These are phyloP conservation scores for Poecilia wingei DNA, from an alignment of 2,797 vertebrate genomes.

Conservation along the genomic window DNA sequence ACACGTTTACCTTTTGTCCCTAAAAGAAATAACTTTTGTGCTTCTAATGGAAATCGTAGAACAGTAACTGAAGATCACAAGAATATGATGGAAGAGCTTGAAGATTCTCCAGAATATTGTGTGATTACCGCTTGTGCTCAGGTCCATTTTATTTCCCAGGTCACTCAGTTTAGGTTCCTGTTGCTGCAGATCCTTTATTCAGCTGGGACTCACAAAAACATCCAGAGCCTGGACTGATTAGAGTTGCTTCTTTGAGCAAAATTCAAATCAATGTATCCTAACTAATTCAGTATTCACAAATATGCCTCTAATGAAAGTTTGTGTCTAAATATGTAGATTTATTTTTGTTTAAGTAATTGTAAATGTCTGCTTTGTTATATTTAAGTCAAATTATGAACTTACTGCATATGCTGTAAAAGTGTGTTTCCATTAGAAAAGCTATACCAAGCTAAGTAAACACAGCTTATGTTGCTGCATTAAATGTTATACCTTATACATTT, in stretches of 20 bases:
- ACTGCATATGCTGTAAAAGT: neutral
- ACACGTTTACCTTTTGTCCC: neutral
- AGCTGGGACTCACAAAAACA: neutral
- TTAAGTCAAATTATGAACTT: neutral
- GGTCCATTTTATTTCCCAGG: neutral
- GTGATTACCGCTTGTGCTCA: slow-evolving; percentile 9
- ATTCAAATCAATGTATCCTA: neutral
- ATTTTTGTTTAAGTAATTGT: neutral
- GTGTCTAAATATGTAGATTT: neutral
- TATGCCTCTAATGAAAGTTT: neutral
- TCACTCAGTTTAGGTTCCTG: neutral
- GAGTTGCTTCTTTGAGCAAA: neutral
- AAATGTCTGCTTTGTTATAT: neutral
- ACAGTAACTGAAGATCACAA: neutral
- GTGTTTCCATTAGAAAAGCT: neutral
- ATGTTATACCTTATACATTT: neutral
- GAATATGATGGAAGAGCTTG: neutral
- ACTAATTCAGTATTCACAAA: neutral
- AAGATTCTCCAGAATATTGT: slow-evolving; percentile 34
- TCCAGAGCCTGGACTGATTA: neutral
- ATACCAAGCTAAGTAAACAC: neutral
- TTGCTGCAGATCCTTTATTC: neutral
- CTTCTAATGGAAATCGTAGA: neutral
- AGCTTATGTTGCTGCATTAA: neutral
- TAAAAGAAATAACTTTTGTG: neutral